Conservation (phyloP, 2,113 vertebrate genomes). For the Anas platyrhynchos region DNA sequence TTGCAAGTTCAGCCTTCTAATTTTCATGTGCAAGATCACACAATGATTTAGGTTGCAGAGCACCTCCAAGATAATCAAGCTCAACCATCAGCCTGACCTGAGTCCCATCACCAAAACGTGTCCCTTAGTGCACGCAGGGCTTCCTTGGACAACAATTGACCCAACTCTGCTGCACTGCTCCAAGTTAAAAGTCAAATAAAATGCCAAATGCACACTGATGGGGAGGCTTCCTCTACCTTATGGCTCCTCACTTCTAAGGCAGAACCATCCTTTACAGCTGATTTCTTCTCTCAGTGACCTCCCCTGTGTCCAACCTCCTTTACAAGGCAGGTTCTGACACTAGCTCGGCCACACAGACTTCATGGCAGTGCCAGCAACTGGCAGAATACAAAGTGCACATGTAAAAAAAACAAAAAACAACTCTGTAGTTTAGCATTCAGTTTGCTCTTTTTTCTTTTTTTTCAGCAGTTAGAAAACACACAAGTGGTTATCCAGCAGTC, state of each 20-base stretch:
- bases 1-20: background rate
- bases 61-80: no score
- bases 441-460: background rate
- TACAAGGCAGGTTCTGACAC: background rate
- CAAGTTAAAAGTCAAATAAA: background rate
- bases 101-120: no score
- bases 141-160: background rate
- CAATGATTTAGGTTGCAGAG: no score
- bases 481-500: background rate
- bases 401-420: background rate
- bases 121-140: background rate
- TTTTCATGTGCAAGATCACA: background rate
- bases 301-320: background rate
- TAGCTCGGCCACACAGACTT: background rate
- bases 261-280: background rate
- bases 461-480: background rate
- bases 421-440: background rate
- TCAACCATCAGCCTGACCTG: no score
- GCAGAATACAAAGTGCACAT: background rate
- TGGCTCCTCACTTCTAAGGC: background rate
- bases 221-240: background rate
- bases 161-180: background rate
- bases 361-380: background rate
- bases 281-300: background rate
- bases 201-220: background rate